A percentile compares a stretch with the other conserved stretches of the same genome.
phyloP scores from a whole-genome alignment of 2,888 invertebrate genomes.

The Cheilosia urbana region DNA sequence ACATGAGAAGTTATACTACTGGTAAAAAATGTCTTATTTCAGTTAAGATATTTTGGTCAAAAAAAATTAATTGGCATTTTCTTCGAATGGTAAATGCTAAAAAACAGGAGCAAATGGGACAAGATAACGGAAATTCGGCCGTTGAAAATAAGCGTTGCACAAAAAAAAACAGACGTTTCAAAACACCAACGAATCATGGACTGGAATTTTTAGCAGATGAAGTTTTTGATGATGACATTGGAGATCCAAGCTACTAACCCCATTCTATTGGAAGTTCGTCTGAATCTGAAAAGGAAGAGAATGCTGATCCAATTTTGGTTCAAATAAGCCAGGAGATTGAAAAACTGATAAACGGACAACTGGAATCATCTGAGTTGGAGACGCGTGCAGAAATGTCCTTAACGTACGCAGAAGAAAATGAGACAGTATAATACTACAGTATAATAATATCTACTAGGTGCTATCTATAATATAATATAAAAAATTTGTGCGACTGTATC shows the following conservation, averaged over 20 bases:
- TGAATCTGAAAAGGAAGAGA: conserved; percentile 24
- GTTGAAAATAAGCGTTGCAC: background rate
- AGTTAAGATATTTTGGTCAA: background rate
- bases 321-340: conserved; percentile 12
- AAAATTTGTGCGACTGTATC: no score
- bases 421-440: no score
- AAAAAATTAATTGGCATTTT: background rate
- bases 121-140: background rate
- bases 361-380: background rate
- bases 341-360: conserved; percentile 9
- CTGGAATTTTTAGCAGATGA: background rate
- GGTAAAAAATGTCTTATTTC: background rate
- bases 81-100: conserved; percentile 18
- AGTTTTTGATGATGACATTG: conserved; percentile 12
- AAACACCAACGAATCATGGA: background rate
- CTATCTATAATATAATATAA: no score
- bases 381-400: background rate
- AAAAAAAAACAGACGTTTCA: background rate
- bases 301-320: conserved; percentile 4
- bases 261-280: conserved; percentile 12
- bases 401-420: conserved; percentile 1
- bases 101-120: conserved; percentile 9
- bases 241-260: conserved; percentile 9
- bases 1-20: no score
- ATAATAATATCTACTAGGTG: no score